Base-by-base conservation (phyloP, 2,113 vertebrate genomes). In the Tonatia bakeri region DNA sequence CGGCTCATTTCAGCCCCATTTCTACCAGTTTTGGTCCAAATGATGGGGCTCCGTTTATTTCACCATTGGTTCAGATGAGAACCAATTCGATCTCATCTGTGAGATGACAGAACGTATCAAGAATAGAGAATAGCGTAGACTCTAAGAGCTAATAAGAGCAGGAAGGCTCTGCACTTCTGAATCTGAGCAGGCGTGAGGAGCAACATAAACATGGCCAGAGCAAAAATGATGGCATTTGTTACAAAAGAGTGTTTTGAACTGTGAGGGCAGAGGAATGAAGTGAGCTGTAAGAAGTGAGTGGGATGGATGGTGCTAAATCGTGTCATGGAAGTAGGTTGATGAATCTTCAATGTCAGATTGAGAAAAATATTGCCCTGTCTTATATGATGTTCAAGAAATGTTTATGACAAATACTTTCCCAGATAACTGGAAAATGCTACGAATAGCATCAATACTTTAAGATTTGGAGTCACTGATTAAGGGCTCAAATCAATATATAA, bases 121-220 rank as follows among this genome's bases (percentile, higher is more conserved):
- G 17, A 61, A 56, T 70, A 80, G 67, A 52, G 45, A 96, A 3
- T 85, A 75, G 17, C 1, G 15, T 15, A 54, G 94, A 92, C 11
- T 17, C 28, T 40, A 75, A 45, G 70, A 92, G 80, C 72, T 72
- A 76, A 54, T 52, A 87, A 89, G 80, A 94, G 90, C 84, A 94
- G 77, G 91, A 89, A 45, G 28, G 26, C 76, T 61, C 59, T 59
- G 19, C 4, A 19, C 50, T 90, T 79, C 36, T 59, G 77, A 93
- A 92, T 85, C 65, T 96, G 47, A 91, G 65, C 4, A 24, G 87
- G 82, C 31, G 50, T 95, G 38, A 93, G 82, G 43, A 93, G 72
- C 84, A 31, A 61, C 75, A 73, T 85, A 93, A 87, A 80, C 17
- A 24, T 82, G 76, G 0, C 0, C 79, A 72, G 76, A 86, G 64